Conservation (phyloP, 2,888 invertebrate species). For the Caenorhabditis sp. region DNA sequence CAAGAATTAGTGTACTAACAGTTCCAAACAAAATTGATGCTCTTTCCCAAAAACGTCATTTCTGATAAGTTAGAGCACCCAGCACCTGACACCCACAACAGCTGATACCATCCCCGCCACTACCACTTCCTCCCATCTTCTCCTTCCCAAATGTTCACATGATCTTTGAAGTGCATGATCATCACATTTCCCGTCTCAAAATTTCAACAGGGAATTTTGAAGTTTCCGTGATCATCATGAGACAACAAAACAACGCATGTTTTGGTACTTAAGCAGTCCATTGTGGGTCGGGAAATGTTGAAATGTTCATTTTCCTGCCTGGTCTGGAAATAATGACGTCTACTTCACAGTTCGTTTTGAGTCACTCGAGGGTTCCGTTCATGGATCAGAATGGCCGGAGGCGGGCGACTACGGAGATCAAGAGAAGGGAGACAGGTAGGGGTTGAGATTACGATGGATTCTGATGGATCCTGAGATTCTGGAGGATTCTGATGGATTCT, state of each 20-base stretch:
- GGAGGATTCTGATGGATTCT: too few species aligned
- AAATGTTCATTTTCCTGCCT: slow-evolving; percentile 3
- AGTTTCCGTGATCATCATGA: not conserved
- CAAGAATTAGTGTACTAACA: too few species aligned
- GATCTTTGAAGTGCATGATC: slow-evolving; percentile 26
- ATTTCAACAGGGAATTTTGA: not conserved
- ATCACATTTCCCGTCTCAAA: slow-evolving; percentile 1
- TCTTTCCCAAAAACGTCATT: slow-evolving; percentile 5
- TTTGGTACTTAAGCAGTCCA: not conserved
- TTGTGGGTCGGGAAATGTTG: not conserved
- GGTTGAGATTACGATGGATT: not conserved
- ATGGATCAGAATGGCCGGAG: not conserved
- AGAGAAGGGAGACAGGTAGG: not conserved
- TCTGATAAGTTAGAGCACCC: not conserved
- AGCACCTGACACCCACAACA: slow-evolving; percentile 15
- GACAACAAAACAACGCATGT: not conserved
- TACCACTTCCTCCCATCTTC: not conserved
- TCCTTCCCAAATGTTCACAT: slow-evolving; percentile 1
- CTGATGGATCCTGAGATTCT: too few species aligned
- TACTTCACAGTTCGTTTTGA: not conserved
- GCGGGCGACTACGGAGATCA: slow-evolving; percentile 1
- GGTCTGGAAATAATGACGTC: slow-evolving; percentile 6
- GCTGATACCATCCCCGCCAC: slow-evolving; percentile 11
- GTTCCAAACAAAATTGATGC: not conserved
- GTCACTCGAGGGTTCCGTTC: not conserved